These are phyloP conservation scores for Sylvilagus floridanus DNA, from an alignment of 2,797 vertebrate species.

Conservation along the genomic window DNA sequence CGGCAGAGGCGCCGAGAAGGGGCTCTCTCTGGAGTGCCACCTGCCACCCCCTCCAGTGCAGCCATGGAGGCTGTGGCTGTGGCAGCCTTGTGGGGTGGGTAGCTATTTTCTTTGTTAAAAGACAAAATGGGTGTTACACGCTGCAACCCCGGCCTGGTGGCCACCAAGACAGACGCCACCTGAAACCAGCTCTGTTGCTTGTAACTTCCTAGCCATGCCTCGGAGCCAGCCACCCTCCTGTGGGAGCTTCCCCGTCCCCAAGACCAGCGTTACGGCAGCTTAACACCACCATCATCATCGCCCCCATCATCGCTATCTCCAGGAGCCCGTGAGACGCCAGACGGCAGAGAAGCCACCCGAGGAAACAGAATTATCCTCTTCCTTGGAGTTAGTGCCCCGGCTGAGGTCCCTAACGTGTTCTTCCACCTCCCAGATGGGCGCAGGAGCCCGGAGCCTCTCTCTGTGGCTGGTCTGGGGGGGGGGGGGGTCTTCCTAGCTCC, in stretches of 20 bases:
- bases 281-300: no score
- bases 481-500: neutral
- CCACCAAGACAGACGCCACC: no score
- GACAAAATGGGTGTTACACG: neutral
- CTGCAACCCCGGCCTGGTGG: neutral
- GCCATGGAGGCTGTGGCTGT: neutral
- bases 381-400: neutral
- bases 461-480: neutral
- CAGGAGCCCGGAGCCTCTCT: neutral
- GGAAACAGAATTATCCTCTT: neutral
- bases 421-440: neutral
- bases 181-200: neutral
- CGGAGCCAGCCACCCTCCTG: neutral
- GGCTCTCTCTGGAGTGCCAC: no score
- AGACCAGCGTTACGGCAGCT: fast-evolving
- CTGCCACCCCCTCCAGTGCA: no score
- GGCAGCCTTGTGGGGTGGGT: fast-evolving
- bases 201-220: neutral
- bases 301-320: neutral
- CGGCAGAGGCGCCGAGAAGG: neutral
- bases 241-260: no score
- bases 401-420: neutral
- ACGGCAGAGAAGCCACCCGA: neutral
- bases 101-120: neutral
- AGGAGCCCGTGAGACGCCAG: neutral